Evolutionary conservation across 2,797 vertebrate species (phyloP).

Genomic region (Gephyroberyx darwinii): DNA sequence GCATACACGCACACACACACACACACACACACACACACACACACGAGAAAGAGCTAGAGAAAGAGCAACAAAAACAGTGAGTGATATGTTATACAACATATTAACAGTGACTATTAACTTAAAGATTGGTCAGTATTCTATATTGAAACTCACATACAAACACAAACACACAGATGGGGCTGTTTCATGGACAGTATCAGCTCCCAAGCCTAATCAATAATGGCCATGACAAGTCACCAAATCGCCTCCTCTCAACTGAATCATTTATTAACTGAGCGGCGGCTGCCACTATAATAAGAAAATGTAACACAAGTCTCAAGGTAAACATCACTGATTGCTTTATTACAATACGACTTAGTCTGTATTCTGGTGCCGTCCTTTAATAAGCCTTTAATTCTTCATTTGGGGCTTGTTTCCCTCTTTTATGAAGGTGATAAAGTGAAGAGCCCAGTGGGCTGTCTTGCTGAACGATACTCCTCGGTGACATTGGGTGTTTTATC

Average conservation of each 20-base stretch:
- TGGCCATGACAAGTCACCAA: slow-evolving; percentile 64
- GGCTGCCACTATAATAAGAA: slow-evolving; percentile 60
- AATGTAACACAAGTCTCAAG: slow-evolving; percentile 53
- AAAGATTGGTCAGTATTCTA: slow-evolving; percentile 8
- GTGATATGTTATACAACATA: slow-evolving; percentile 21
- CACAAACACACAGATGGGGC: slow-evolving; percentile 36
- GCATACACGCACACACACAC: no score
- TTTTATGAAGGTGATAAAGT: slow-evolving; percentile 60
- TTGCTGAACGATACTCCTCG: slow-evolving; percentile 28
- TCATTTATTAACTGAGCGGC: slow-evolving; percentile 59
- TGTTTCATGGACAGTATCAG: slow-evolving; percentile 58
- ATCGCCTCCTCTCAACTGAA: slow-evolving; percentile 65
- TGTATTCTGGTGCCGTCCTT: slow-evolving; percentile 59
- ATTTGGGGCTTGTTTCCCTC: slow-evolving; percentile 60
- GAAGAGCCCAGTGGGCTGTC: slow-evolving; percentile 14
- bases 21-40: no score
- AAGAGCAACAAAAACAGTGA: slow-evolving; percentile 41
- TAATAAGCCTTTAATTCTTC: slow-evolving; percentile 75
- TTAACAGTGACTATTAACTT: neutral
- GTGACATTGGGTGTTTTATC: slow-evolving; percentile 71
- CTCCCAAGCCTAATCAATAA: slow-evolving; percentile 64
- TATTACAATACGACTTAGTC: slow-evolving; percentile 67
- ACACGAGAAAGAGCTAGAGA: neutral
- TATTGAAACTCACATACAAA: neutral
- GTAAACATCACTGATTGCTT: slow-evolving; percentile 77